Conservation (phyloP, 2,113 vertebrate genomes). For the Sander vitreus region DNA sequence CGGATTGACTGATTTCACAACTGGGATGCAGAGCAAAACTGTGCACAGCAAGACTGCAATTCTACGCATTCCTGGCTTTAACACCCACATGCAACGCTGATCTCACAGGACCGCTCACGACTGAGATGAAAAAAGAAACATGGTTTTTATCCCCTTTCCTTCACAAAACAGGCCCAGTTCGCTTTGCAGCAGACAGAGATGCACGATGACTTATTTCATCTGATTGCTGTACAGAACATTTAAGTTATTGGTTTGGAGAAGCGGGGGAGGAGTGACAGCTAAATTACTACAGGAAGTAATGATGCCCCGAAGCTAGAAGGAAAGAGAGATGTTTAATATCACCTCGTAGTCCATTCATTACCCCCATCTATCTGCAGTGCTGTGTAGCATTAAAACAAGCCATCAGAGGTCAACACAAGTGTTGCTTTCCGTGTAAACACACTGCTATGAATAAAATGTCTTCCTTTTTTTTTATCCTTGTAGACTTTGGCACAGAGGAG, state of each 20-base stretch:
- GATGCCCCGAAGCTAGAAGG: conserved; percentile 26
- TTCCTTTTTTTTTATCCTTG: conserved; percentile 5
- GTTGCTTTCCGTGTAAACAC: background rate
- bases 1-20: conserved; percentile 60
- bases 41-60: conserved; percentile 50
- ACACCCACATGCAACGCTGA: conserved; percentile 38
- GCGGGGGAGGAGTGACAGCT: conserved; percentile 12
- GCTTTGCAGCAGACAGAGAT: conserved; percentile 23
- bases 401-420: background rate
- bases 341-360: conserved; percentile 36
- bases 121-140: conserved; percentile 12
- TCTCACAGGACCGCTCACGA: conserved; percentile 44
- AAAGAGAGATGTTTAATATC: conserved; percentile 36
- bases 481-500: background rate
- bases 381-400: conserved; percentile 23
- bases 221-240: conserved; percentile 40
- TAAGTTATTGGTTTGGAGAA: conserved; percentile 40
- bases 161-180: background rate
- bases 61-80: conserved; percentile 41
- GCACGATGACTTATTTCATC: conserved; percentile 31
- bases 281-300: conserved; percentile 45
- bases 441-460: background rate
- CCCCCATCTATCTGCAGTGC: background rate
- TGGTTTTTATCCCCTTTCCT: conserved; percentile 15
- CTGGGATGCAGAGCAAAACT: conserved; percentile 54